Conservation (phyloP, 92 coral and sea anemone genomes). For the Desmophyllum pertusum region DNA sequence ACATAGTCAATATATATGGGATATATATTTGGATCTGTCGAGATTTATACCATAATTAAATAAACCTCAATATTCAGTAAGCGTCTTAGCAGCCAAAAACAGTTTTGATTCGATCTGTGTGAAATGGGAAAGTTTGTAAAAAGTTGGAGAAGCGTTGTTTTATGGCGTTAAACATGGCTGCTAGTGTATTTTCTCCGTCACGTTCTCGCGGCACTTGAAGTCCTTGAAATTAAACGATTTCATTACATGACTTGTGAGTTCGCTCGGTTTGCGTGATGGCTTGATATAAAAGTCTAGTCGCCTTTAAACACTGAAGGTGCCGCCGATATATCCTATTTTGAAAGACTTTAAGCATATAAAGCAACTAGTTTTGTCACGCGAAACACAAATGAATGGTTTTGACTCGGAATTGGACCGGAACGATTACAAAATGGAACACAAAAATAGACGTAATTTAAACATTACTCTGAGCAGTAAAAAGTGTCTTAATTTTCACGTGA, state of each 20-base stretch:
- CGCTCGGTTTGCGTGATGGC: conserved; percentile 2
- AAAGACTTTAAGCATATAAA: not conserved
- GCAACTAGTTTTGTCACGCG: conserved; percentile 22
- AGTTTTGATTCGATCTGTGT: not conserved
- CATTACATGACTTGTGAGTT: not conserved
- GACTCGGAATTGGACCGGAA: not conserved
- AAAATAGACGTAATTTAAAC: not conserved
- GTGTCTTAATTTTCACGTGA: too few species aligned
- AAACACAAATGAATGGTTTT: not conserved
- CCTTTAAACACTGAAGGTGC: not conserved
- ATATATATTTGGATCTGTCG: not conserved
- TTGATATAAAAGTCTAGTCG: not conserved
- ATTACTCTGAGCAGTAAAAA: not conserved
- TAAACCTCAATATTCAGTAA: not conserved
- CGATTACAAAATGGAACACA: not conserved
- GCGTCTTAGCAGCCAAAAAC: conserved; percentile 12
- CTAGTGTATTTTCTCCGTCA: not conserved
- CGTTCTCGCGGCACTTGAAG: conserved; percentile 2
- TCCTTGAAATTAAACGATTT: not conserved
- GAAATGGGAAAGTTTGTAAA: not conserved
- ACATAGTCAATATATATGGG: conserved; percentile 4
- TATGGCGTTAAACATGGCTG: not conserved
- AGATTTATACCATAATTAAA: not conserved
- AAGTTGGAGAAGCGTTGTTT: not conserved
- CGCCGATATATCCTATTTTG: conserved; percentile 18